Percentiles rank a stretch among this genome's conserved stretches.
Conservation (phyloP, 2,113 vertebrate genomes). For the Cnemophilus loriae region DNA sequence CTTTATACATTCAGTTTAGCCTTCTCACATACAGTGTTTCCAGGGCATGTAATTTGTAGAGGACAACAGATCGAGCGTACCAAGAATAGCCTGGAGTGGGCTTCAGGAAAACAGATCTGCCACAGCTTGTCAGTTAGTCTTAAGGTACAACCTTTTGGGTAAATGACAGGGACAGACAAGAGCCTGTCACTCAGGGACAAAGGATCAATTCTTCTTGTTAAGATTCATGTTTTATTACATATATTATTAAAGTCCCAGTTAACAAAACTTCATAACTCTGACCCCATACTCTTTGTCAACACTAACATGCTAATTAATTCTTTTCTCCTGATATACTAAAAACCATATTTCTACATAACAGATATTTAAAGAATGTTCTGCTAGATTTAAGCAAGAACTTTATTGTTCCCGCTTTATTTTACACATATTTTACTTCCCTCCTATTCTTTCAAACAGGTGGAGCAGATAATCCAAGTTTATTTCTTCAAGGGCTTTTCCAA, state of each 20-base stretch:
- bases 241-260: not conserved
- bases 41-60: not conserved
- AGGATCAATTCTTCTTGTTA: not conserved
- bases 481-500: not conserved
- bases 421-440: not conserved
- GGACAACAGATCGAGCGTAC: rapidly evolving
- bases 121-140: not conserved
- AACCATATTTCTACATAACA: not conserved
- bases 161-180: not conserved
- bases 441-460: not conserved
- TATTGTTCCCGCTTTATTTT: not conserved
- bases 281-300: not conserved
- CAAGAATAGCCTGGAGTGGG: not conserved
- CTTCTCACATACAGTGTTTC: not conserved
- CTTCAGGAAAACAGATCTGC: not conserved
- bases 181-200: not conserved
- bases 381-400: not conserved
- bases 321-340: not conserved
- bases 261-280: not conserved
- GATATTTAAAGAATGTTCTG: not conserved
- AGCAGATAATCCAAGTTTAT: not conserved
- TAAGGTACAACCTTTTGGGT: not conserved
- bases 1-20: not conserved
- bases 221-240: not conserved
- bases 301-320: not conserved